Percentiles rank a stretch among this genome's conserved stretches.
These are phyloP conservation scores for Lacerta bilineata DNA, from an alignment of 2,797 vertebrate species.

Conservation along the genomic window DNA sequence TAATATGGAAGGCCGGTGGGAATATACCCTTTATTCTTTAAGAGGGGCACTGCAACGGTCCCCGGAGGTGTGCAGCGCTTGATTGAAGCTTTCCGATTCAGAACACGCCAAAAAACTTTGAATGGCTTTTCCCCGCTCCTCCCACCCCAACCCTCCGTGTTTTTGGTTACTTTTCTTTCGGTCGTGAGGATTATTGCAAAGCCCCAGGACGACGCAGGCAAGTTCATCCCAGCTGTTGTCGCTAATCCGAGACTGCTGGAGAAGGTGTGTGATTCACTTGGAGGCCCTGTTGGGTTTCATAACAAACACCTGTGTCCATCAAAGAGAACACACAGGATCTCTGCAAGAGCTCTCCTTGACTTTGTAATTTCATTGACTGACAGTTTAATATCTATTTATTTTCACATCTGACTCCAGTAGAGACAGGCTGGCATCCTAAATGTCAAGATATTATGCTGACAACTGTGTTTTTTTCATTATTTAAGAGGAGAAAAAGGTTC, in stretches of 20 bases:
- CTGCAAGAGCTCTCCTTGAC: constrained; percentile 83
- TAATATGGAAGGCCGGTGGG: constrained; percentile 68
- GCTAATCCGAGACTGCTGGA: constrained; percentile 73
- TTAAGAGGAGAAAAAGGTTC: constrained; percentile 58
- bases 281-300: constrained; percentile 79
- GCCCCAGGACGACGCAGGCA: constrained; percentile 63
- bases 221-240: constrained; percentile 73
- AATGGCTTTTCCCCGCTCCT: constrained; percentile 33
- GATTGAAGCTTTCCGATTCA: constrained; percentile 52
- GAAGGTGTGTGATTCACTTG: constrained; percentile 76
- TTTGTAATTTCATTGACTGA: constrained; percentile 89
- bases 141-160: neutral
- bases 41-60: constrained; percentile 39
- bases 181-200: constrained; percentile 41
- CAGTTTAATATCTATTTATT: constrained; percentile 91
- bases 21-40: constrained; percentile 60
- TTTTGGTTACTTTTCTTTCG: constrained; percentile 47
- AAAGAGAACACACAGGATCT: constrained; percentile 79
- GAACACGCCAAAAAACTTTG: constrained; percentile 36
- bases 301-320: constrained; percentile 86
- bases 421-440: constrained; percentile 84
- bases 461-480: constrained; percentile 76
- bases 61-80: neutral
- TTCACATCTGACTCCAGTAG: constrained; percentile 86
- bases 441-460: constrained; percentile 84